phyloP scores from a whole-genome alignment of 1,140 invertebrate species.

The Diorhabda elongata region DNA sequence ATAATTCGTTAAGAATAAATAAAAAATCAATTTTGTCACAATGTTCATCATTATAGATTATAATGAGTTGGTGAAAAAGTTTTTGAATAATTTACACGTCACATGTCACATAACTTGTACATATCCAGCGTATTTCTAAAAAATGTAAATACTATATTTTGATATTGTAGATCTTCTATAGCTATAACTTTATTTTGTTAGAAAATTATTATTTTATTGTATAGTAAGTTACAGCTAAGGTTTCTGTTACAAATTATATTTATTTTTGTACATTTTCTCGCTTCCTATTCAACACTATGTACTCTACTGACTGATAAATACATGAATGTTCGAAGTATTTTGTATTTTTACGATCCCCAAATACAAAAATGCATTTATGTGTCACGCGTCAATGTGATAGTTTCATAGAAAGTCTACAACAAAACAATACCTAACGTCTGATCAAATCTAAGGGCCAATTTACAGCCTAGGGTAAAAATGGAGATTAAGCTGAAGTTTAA shows the following conservation, averaged over 20 bases:
- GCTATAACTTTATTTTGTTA: conserved; percentile 8
- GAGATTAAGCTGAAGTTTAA: no score
- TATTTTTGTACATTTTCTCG: conserved; percentile 5
- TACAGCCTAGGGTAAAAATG: no score
- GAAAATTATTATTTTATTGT: conserved; percentile 6
- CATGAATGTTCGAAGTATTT: conserved; percentile 9
- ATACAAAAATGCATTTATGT: no score
- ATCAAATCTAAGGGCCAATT: no score
- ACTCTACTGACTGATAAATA: conserved; percentile 18
- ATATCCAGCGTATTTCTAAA: conserved; percentile 19
- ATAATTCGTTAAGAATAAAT: no score
- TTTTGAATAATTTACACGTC: background rate
- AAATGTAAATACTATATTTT: conserved; percentile 21
- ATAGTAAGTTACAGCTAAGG: conserved; percentile 1
- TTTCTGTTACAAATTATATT: background rate
- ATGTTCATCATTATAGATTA: no score
- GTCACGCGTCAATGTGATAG: no score
- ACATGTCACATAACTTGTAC: conserved; percentile 19
- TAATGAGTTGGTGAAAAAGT: background rate
- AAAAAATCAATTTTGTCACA: no score
- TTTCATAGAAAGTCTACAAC: no score
- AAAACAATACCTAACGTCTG: no score
- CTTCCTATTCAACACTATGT: conserved; percentile 8
- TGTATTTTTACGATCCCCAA: background rate
- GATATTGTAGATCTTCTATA: conserved; percentile 11